phyloP scores from a whole-genome alignment of 2,888 invertebrate species.

The Tachina lurida region DNA sequence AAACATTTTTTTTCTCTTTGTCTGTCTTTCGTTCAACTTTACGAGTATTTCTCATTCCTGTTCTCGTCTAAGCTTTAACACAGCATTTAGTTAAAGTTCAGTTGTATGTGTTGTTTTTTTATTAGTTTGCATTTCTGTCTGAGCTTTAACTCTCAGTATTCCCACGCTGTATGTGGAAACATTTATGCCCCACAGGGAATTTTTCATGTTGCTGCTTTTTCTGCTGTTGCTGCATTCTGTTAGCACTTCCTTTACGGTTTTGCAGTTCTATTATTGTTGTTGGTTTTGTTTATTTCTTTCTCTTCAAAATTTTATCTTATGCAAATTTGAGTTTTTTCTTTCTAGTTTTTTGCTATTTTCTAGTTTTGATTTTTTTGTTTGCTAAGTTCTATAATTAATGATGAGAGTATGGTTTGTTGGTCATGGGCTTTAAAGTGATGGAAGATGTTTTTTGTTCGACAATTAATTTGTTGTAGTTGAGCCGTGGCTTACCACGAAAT shows the following conservation, averaged over 20 bases:
- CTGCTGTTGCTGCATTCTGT: constrained; percentile 54
- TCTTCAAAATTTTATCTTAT: constrained; percentile 29
- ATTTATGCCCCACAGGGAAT: constrained; percentile 58
- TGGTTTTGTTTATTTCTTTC: neutral
- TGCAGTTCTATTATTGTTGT: constrained; percentile 29
- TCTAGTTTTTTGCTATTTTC: constrained; percentile 3
- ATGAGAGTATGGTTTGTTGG: neutral
- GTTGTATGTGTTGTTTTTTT: constrained; percentile 25
- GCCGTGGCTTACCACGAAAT: too few species aligned
- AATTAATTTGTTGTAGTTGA: too few species aligned
- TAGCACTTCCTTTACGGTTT: constrained; percentile 62
- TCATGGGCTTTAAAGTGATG: neutral
- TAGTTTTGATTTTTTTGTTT: neutral
- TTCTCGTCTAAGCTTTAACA: constrained; percentile 57
- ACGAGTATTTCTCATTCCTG: constrained; percentile 23
- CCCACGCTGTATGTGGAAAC: constrained; percentile 59
- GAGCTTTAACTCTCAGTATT: constrained; percentile 59
- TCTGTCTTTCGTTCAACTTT: constrained; percentile 4
- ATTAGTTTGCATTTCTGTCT: constrained; percentile 34
- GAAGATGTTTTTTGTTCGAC: too few species aligned
- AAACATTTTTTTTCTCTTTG: constrained; percentile 16
- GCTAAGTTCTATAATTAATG: neutral
- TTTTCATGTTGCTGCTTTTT: constrained; percentile 45
- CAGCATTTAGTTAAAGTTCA: constrained; percentile 36
- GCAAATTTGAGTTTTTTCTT: constrained; percentile 46